Base-by-base conservation (phyloP, 2,113 vertebrate genomes). In the Blennius ocellaris region DNA sequence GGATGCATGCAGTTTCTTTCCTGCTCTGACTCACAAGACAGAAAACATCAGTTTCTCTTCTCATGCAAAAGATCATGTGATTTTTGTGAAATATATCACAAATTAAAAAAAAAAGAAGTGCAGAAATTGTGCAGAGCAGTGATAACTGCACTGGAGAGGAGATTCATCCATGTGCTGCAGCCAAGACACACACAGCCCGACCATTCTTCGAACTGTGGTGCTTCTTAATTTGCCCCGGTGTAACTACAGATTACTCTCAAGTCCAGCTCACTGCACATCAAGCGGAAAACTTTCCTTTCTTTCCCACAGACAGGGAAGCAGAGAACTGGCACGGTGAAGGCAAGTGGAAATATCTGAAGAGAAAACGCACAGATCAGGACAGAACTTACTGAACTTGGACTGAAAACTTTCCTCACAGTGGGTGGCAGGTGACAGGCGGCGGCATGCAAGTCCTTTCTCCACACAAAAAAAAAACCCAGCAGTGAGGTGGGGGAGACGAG, bases 261-360 rank as follows among this genome's bases (percentile, higher is more conserved):
- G 47, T 63, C 67, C 65, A 82, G 69, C 69, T 73, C 66, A 43
- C 15, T 65, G 82, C 73, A 80, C 67, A 64, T 81, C 65, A 52
- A 70, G 68, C 37, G 59, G 81, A 85, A 68, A 77, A 73, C 56
- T 53, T 76, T 75, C 43, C 36, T 12, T 12, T 30, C 58, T 73
- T 84, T 81, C 74, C 75, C 86, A 72, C 81, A 80, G 69, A 69
- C 14, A 49, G 38, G 45, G 7, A 57, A 52, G 43, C 41, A 66
- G 14, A 56, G 15, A 43, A 55, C 41, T 11, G 11, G 30, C 60
- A 36, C 8, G 49, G 41, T 71, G 16, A n/a, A n/a, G 5, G 6
- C 9, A 0, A 39, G 56, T 11, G 40, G 0, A 55, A 49, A 47
- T 8, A 8, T 11, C 11, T 49, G 36, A 6, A 40, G 55, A 39